A percentile compares a stretch with the other conserved stretches of the same genome.
phyloP scores from a whole-genome alignment of 2,113 vertebrate genomes.

The Oenanthe oenanthe region DNA sequence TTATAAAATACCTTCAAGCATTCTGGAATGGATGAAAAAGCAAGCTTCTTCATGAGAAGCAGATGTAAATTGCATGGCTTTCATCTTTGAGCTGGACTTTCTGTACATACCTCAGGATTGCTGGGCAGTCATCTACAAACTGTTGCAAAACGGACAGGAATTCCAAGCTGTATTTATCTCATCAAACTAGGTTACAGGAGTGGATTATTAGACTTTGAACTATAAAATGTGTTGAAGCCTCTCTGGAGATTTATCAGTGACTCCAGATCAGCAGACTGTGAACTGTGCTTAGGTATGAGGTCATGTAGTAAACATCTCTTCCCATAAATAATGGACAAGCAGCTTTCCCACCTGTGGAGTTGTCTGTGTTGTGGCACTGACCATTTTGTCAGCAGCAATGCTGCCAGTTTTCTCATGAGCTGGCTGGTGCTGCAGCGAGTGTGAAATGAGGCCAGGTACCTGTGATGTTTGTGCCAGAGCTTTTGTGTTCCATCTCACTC shows the following conservation, averaged over 20 bases:
- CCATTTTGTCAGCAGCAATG: neutral
- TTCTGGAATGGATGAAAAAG: neutral
- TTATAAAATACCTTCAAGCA: neutral
- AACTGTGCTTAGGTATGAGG: neutral
- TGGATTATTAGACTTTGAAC: neutral
- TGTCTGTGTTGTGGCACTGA: neutral
- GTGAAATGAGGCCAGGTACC: fast-evolving
- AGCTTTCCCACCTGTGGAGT: neutral
- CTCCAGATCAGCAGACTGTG: neutral
- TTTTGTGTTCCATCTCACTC: neutral
- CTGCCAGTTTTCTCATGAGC: neutral
- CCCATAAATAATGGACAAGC: neutral
- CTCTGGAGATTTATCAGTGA: neutral
- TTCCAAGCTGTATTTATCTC: neutral
- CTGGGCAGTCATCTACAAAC: neutral
- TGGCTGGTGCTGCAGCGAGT: neutral
- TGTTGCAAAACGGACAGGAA: neutral
- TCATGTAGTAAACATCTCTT: neutral
- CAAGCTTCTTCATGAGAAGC: neutral
- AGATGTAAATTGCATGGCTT: neutral
- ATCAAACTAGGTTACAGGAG: neutral
- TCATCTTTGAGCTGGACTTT: neutral
- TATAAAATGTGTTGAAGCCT: neutral
- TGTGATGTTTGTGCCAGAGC: neutral
- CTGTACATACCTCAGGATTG: neutral